Evolutionary conservation across 2,888 invertebrate species (phyloP).

Genomic region (Hydrotaea diabolus): DNA sequence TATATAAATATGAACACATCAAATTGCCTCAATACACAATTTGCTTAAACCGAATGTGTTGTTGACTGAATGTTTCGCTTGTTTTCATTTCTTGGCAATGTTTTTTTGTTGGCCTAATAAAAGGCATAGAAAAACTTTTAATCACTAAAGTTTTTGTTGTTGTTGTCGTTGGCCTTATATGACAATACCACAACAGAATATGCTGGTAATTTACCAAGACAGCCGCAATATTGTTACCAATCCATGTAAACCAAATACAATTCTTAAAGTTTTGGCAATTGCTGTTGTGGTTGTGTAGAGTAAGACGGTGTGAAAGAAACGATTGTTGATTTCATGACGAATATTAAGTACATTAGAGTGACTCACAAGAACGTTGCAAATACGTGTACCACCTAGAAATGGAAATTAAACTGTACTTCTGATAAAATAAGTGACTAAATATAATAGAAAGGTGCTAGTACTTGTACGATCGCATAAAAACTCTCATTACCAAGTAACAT

Average conservation of each 20-base stretch:
- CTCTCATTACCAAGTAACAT: too few species aligned
- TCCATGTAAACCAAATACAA: not conserved
- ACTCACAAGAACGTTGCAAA: too few species aligned
- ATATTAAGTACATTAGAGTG: too few species aligned
- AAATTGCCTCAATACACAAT: not conserved
- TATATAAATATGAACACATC: not conserved
- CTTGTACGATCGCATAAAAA: too few species aligned
- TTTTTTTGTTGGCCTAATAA: not conserved
- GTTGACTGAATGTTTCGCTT: not conserved
- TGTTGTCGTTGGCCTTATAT: not conserved
- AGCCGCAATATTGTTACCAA: not conserved
- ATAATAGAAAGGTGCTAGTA: too few species aligned
- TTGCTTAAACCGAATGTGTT: not conserved
- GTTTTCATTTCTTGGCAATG: not conserved
- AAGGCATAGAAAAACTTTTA: slow-evolving; percentile 28
- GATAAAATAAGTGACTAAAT: too few species aligned
- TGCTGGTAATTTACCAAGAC: slow-evolving; percentile 17
- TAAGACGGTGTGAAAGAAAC: not conserved
- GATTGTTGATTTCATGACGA: not conserved
- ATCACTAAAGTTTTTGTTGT: slow-evolving; percentile 45
- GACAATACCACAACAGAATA: slow-evolving; percentile 10
- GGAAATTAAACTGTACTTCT: too few species aligned
- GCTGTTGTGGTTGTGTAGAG: not conserved
- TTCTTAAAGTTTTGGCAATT: not conserved
- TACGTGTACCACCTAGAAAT: too few species aligned